Conservation (phyloP, 2,797 vertebrate genomes). For the Adrianichthys oophorus region DNA sequence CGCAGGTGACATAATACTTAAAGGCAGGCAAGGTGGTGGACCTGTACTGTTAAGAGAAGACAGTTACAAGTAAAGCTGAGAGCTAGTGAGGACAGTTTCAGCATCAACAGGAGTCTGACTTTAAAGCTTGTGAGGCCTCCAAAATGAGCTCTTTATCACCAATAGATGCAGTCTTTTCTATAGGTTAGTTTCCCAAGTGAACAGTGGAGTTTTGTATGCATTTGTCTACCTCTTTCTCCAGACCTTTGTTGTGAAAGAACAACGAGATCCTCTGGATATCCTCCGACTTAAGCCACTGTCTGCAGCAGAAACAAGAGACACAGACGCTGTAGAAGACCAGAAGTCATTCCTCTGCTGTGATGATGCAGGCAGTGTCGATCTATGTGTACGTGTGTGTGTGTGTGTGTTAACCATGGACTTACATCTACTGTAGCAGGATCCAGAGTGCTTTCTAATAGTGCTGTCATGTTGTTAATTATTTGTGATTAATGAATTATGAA, state of each 20-base stretch:
- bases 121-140: background rate
- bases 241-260: conserved; percentile 95
- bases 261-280: conserved; percentile 98
- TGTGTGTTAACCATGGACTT: too few species aligned
- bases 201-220: conserved; percentile 25
- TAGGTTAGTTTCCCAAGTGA: conserved; percentile 18
- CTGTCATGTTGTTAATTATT: too few species aligned
- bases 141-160: conserved; percentile 6
- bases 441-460: too few species aligned
- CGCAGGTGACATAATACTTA: conserved; percentile 97
- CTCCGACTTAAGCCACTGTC: conserved; percentile 98
- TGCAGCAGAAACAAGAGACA: conserved; percentile 62
- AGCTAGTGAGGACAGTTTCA: too few species aligned
- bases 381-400: too few species aligned
- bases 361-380: too few species aligned
- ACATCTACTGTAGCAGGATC: too few species aligned
- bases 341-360: conserved; percentile 7
- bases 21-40: conserved; percentile 93
- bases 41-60: conserved; percentile 85
- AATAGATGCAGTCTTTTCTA: conserved; percentile 9
- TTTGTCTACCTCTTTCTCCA: conserved; percentile 93
- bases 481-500: too few species aligned
- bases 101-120: background rate
- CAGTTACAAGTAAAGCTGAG: background rate
- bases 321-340: conserved; percentile 1